Percentiles rank a stretch among this genome's conserved stretches.
phyloP scores from a whole-genome alignment of 2,888 invertebrate species.

The Antheraea yamamai region DNA sequence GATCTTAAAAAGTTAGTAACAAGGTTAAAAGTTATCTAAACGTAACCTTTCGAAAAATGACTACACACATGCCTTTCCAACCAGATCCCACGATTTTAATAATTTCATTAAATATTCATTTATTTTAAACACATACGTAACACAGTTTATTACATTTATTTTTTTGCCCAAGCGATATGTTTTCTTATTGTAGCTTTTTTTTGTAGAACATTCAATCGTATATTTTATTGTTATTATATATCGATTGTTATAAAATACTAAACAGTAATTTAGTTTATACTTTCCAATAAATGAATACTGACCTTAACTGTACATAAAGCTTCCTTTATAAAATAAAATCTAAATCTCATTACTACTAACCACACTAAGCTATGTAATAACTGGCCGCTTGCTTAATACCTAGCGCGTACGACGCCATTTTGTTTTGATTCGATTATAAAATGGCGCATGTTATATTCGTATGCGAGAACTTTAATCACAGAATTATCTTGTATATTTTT shows the following conservation, averaged over 20 bases:
- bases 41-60: slow-evolving; percentile 39
- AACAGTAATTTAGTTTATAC: slow-evolving; percentile 65
- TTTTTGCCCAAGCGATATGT: slow-evolving; percentile 80
- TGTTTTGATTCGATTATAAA: slow-evolving; percentile 36
- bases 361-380: slow-evolving; percentile 74
- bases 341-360: slow-evolving; percentile 66
- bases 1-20: slow-evolving; percentile 33
- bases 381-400: slow-evolving; percentile 58
- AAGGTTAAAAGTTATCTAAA: slow-evolving; percentile 46
- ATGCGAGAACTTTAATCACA: slow-evolving; percentile 69
- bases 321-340: slow-evolving; percentile 76
- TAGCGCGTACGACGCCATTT: slow-evolving; percentile 59
- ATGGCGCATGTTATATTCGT: slow-evolving; percentile 35
- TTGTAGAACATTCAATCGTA: slow-evolving; percentile 52
- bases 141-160: slow-evolving; percentile 45
- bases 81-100: slow-evolving; percentile 31
- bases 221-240: slow-evolving; percentile 45
- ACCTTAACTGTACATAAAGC: slow-evolving; percentile 78
- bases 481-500: slow-evolving; percentile 53
- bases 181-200: slow-evolving; percentile 74
- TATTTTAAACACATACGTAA: slow-evolving; percentile 26
- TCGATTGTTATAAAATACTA: slow-evolving; percentile 79
- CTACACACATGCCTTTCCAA: slow-evolving; percentile 34
- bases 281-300: slow-evolving; percentile 68
- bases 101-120: slow-evolving; percentile 30